phyloP scores from a whole-genome alignment of 2,888 invertebrate genomes.

The Euplexia lucipara region DNA sequence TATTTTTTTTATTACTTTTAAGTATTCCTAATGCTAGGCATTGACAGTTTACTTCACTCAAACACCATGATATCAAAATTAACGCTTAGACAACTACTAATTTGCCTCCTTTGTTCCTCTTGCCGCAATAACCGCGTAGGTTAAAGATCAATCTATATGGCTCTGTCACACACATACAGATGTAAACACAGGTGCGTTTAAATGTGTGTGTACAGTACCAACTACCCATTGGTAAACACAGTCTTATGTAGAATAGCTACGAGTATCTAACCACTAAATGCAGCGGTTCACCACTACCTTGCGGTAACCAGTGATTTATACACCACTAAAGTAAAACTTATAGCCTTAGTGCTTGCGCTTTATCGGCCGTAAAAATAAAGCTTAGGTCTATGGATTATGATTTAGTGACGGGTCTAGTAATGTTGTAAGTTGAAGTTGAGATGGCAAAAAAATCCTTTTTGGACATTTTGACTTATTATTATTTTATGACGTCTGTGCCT shows the following conservation, averaged over 20 bases:
- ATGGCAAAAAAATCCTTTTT: too few species aligned
- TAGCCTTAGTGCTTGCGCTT: conserved; percentile 20
- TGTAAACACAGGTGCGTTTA: background rate
- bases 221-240: conserved; percentile 21
- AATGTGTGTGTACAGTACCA: background rate
- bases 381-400: background rate
- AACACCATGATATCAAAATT: background rate
- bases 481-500: too few species aligned
- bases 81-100: background rate
- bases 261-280: conserved; percentile 49
- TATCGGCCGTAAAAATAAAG: conserved; percentile 17
- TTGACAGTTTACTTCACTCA: too few species aligned
- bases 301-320: conserved; percentile 47
- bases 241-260: conserved; percentile 31
- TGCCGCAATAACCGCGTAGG: background rate
- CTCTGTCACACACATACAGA: conserved; percentile 15
- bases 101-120: background rate
- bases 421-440: too few species aligned
- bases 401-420: background rate
- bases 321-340: conserved; percentile 38
- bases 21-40: too few species aligned
- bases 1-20: too few species aligned
- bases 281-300: conserved; percentile 47
- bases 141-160: conserved; percentile 27
- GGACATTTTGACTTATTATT: too few species aligned